Conservation (phyloP, 2,888 invertebrate genomes). For the Drosophila cognata region DNA sequence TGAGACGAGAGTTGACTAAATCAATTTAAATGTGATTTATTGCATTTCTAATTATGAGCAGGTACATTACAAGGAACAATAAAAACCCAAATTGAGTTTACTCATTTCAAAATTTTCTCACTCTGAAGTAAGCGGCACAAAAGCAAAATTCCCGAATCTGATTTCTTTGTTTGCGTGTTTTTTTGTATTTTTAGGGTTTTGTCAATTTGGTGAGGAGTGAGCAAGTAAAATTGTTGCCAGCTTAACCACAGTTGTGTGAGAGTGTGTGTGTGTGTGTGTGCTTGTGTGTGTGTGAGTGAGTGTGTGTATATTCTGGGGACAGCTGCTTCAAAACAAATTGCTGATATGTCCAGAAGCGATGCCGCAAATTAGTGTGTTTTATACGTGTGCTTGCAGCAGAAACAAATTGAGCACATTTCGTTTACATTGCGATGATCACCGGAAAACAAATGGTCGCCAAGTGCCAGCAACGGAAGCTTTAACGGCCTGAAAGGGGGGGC, state of each 20-base stretch:
- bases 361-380: conserved; percentile 81
- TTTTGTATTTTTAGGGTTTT: conserved; percentile 48
- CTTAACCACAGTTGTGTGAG: conserved; percentile 52
- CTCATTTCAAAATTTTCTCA: not conserved
- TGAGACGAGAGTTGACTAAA: not conserved
- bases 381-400: conserved; percentile 68
- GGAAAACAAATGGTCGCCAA: conserved; percentile 75
- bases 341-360: conserved; percentile 80
- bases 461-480: conserved; percentile 43
- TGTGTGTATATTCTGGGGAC: conserved; percentile 54
- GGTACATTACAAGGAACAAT: not conserved
- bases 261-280: not conserved
- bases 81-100: not conserved
- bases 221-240: conserved; percentile 49
- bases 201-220: conserved; percentile 62
- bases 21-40: not conserved
- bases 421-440: conserved; percentile 79
- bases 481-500: conserved; percentile 38
- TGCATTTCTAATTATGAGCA: not conserved
- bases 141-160: not conserved
- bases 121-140: not conserved
- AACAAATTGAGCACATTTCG: conserved; percentile 79
- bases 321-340: conserved; percentile 79
- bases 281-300: not conserved
- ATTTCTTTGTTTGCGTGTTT: conserved; percentile 38